Conservation (phyloP, 2,797 vertebrate genomes). For the Phataginus tetradactyla region DNA sequence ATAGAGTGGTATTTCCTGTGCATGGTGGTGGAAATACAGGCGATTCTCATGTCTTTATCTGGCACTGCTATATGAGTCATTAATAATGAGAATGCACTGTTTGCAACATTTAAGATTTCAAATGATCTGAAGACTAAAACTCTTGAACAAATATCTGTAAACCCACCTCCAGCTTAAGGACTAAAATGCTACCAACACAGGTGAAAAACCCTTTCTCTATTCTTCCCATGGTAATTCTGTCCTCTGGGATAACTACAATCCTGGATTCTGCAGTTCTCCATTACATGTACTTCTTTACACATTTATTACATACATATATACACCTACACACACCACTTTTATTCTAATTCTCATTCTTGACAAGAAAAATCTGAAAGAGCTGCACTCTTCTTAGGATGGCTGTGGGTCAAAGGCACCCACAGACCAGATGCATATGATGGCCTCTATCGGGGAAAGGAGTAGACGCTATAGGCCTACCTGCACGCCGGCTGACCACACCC, state of each 20-base stretch:
- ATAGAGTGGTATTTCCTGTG: not conserved
- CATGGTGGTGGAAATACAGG: not conserved
- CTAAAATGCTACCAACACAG: not conserved
- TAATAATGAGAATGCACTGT: not conserved
- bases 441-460: not conserved
- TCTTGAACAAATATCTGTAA: not conserved
- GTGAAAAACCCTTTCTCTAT: not conserved
- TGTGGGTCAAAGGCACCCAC: not conserved
- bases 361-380: not conserved
- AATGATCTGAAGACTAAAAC: not conserved
- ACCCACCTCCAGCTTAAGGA: not conserved
- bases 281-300: not conserved
- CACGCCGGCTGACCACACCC: not conserved
- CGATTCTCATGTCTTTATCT: not conserved
- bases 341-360: not conserved
- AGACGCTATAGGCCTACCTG: not conserved
- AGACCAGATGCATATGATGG: not conserved
- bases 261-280: not conserved
- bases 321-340: not conserved
- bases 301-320: not conserved
- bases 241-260: accelerated
- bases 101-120: not conserved
- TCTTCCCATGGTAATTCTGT: not conserved
- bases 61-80: not conserved
- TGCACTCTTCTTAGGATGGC: not conserved